Base-by-base conservation (phyloP, 2,888 invertebrate species). In the Odontocolon sp. region DNA sequence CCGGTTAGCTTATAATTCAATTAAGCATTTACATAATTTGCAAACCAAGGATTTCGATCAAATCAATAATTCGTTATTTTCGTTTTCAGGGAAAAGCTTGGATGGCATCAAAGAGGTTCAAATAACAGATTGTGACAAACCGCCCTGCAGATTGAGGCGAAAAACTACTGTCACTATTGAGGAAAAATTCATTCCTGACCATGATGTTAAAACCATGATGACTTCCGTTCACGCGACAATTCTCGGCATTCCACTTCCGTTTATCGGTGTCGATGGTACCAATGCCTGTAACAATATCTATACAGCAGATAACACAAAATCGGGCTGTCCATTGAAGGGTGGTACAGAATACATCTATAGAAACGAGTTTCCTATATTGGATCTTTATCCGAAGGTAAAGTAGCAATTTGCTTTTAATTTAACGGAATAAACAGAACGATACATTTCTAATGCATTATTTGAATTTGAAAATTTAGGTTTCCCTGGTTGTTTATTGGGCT, bases 201-300 rank as follows among this genome's bases (percentile, higher is more conserved):
- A 89, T 9, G 93, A 95, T 78, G 84, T 93, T n/a, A 67, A 86
- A 0, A 89, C 88, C 0, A 63, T 96, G 50, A 92, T 63, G 47
- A 95, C 94, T 73, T 87, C 90, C 5, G 96, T 96, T 3, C 89
- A 88, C 76, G 96, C 95, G 0, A 90, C 92, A 0, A 91, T 96
- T 14, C 86, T 93, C 1, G 94, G 93, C 0, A 86, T 95, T 0
- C 91, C 92, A 0, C 85, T 96, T 59, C 96, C 96, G 0, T 96
- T 96, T 87, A 86, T 95, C 6, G 96, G 96, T 5, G 95, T 96
- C 9, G 95, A 96, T 86, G 94, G 94, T 8, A 91, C 91, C 21
- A 92, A 93, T 59, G 94, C 95, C 28, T 96, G 96, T 84, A 91
- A 92, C 18, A 92, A 94, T 80, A 90, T 96, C 54, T 94, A 89